Evolutionary conservation across 2,888 invertebrate species (phyloP).

Genomic region (Parasteatoda lunata): DNA sequence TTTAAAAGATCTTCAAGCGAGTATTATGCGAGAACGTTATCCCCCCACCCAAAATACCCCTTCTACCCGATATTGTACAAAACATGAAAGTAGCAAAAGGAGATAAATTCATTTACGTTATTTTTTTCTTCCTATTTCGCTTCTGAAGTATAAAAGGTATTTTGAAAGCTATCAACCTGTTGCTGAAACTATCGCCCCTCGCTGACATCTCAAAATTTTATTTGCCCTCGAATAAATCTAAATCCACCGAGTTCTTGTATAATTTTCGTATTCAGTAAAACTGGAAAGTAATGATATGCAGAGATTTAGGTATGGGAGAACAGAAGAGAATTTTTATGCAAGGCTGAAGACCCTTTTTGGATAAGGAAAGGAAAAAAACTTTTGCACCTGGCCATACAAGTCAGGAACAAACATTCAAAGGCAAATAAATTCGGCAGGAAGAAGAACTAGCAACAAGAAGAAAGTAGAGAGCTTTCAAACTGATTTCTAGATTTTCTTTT

Average conservation of each 20-base stretch:
- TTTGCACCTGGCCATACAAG: constrained; percentile 37
- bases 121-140: background rate
- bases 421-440: constrained; percentile 27
- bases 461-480: constrained; percentile 19
- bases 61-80: no score
- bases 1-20: no score
- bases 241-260: constrained; percentile 4
- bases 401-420: constrained; percentile 37
- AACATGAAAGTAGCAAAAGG: no score
- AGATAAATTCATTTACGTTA: background rate
- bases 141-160: no score
- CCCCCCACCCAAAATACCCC: no score
- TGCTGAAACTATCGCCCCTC: background rate
- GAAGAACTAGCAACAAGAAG: constrained; percentile 15
- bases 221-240: background rate
- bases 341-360: background rate
- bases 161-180: constrained; percentile 11
- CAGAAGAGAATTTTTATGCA: constrained; percentile 10
- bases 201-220: background rate
- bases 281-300: constrained; percentile 28
- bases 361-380: constrained; percentile 11
- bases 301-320: background rate
- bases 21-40: no score
- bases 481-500: constrained; percentile 30
- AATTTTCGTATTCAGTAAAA: constrained; percentile 20